phyloP scores from a whole-genome alignment of 2,113 vertebrate species.

The Oophaga pumilio region DNA sequence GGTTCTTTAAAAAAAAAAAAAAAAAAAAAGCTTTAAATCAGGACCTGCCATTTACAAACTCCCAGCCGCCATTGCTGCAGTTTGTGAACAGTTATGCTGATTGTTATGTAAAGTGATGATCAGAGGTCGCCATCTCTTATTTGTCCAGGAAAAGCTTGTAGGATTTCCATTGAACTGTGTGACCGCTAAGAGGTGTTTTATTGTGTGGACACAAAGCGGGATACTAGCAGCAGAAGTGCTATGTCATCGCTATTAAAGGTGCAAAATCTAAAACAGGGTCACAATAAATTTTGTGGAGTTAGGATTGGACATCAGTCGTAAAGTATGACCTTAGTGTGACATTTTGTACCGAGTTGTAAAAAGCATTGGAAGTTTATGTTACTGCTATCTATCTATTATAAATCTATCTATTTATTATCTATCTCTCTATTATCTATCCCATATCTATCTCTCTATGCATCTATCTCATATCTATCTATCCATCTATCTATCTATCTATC shows the following conservation, averaged over 20 bases:
- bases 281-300: background rate
- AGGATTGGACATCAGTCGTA: background rate
- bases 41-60: slow-evolving; percentile 71
- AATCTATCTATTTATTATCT: background rate
- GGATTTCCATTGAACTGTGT: slow-evolving; percentile 71
- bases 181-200: slow-evolving; percentile 73
- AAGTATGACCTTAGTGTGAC: background rate
- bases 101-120: slow-evolving; percentile 82
- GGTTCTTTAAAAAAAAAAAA: slow-evolving; percentile 72
- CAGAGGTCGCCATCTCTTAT: slow-evolving; percentile 81
- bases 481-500: too few relatives aligned
- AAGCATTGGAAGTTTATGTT: background rate
- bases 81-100: slow-evolving; percentile 72
- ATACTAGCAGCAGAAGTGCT: slow-evolving; percentile 58
- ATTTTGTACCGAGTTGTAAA: background rate
- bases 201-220: slow-evolving; percentile 67
- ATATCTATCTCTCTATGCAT: background rate
- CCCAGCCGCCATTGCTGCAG: slow-evolving; percentile 65
- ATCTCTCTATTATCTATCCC: background rate
- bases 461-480: background rate
- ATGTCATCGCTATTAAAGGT: slow-evolving; percentile 60
- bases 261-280: slow-evolving; percentile 38
- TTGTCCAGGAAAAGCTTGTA: slow-evolving; percentile 80
- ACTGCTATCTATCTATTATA: background rate
- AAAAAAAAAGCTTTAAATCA: slow-evolving; percentile 71